Conservation (phyloP, 1,140 invertebrate species). For the Lutraria rhynchaena region DNA sequence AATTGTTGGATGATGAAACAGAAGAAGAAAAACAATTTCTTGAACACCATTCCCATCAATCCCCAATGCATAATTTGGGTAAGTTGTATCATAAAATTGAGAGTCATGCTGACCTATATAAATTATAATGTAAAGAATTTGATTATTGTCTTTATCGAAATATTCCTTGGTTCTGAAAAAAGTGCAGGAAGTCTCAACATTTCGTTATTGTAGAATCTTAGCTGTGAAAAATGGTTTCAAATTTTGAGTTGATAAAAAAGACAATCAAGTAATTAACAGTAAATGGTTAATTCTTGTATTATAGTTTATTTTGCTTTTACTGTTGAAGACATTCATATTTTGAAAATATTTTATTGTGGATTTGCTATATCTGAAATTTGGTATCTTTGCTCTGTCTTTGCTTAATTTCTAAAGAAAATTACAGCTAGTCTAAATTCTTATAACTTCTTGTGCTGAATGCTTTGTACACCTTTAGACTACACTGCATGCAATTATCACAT, state of each 20-base stretch:
- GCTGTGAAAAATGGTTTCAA: neutral
- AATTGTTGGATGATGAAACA: conserved; percentile 56
- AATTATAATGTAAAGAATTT: too few relatives aligned
- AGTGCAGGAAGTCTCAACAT: neutral
- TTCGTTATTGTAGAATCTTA: neutral
- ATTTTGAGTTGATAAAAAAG: neutral
- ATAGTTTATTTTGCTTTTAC: neutral
- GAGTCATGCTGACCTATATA: too few relatives aligned
- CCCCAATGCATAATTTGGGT: neutral
- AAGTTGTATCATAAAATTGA: too few relatives aligned
- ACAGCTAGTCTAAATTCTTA: too few relatives aligned
- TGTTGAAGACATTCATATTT: neutral
- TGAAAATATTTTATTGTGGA: conserved; percentile 6
- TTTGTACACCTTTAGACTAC: too few relatives aligned
- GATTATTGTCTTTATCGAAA: neutral
- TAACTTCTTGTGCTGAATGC: too few relatives aligned
- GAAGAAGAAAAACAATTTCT: conserved; percentile 49
- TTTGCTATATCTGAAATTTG: neutral
- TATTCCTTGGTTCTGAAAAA: neutral
- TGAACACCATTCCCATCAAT: conserved; percentile 6
- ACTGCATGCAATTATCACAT: too few relatives aligned
- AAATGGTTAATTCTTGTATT: neutral
- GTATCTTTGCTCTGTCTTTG: neutral
- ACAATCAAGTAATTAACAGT: neutral
- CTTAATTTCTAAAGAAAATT: neutral